Conservation (phyloP, 2,113 vertebrate species). For the Coturnix japonica region DNA sequence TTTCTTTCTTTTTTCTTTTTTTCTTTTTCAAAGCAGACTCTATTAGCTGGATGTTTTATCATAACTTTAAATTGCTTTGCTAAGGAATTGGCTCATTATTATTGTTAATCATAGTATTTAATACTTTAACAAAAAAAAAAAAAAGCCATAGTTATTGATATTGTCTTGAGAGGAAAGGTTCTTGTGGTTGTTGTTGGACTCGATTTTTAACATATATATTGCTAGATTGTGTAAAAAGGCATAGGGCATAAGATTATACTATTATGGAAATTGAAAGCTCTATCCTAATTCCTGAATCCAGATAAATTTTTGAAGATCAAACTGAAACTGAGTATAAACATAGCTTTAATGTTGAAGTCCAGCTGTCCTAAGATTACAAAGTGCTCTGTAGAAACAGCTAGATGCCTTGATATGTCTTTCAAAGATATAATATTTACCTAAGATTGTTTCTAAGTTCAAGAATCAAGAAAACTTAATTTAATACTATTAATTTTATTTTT, state of each 20-base stretch:
- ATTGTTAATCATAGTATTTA: not conserved
- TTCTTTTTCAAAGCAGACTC: not conserved
- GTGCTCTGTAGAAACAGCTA: not conserved
- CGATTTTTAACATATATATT: too few species aligned
- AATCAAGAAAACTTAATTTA: not conserved
- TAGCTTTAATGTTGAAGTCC: not conserved
- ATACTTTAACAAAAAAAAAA: not conserved
- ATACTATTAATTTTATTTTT: not conserved
- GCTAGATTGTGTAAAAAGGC: not conserved
- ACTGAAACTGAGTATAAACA: not conserved
- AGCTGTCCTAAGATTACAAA: not conserved
- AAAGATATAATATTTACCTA: not conserved
- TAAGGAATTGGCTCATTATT: not conserved
- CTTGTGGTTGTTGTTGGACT: not conserved
- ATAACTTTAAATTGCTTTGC: not conserved
- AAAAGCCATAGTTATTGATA: not conserved
- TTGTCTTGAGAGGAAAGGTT: not conserved
- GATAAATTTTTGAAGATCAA: not conserved
- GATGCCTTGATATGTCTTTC: not conserved
- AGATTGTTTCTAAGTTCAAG: not conserved
- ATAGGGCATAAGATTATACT: not conserved
- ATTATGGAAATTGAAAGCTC: not conserved
- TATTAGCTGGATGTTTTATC: not conserved
- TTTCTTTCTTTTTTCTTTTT: too few species aligned
- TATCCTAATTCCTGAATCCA: not conserved